These are phyloP conservation scores for Cantharis flavilabris DNA, from an alignment of 2,888 invertebrate species.

Conservation along the genomic window DNA sequence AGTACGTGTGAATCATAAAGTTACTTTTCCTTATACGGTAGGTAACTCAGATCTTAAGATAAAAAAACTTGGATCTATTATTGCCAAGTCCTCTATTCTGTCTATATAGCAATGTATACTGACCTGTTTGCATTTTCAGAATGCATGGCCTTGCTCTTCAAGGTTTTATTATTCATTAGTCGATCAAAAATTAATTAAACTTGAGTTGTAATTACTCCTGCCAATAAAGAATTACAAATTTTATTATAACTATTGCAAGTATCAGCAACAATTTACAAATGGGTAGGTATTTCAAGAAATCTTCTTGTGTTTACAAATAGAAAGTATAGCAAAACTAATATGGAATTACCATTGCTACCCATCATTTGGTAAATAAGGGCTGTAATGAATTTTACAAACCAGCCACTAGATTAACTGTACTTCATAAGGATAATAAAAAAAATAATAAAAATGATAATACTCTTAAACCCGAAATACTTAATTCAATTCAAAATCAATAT, in stretches of 20 bases:
- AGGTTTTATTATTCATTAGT: constrained; percentile 13
- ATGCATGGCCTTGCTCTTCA: constrained; percentile 10
- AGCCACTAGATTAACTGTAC: too few relatives aligned
- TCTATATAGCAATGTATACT: constrained; percentile 13
- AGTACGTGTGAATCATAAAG: constrained; percentile 17
- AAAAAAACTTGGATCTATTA: constrained; percentile 4
- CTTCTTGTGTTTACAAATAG: not conserved
- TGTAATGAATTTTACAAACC: too few relatives aligned
- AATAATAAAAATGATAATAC: too few relatives aligned
- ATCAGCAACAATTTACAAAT: too few relatives aligned
- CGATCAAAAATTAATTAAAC: constrained; percentile 1
- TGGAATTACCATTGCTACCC: not conserved
- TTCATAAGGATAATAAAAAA: too few relatives aligned
- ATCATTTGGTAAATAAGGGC: too few relatives aligned
- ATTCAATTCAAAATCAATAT: too few relatives aligned
- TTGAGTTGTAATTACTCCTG: not conserved
- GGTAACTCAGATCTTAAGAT: constrained; percentile 6
- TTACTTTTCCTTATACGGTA: constrained; percentile 15
- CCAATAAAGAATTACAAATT: not conserved
- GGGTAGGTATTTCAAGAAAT: not conserved
- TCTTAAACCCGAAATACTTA: too few relatives aligned
- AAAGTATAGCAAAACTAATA: not conserved
- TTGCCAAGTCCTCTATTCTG: not conserved
- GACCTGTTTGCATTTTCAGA: constrained; percentile 4
- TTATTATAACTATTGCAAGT: too few relatives aligned